Conservation (phyloP, 2,797 vertebrate species). For the Pagetopsis macropterus region DNA sequence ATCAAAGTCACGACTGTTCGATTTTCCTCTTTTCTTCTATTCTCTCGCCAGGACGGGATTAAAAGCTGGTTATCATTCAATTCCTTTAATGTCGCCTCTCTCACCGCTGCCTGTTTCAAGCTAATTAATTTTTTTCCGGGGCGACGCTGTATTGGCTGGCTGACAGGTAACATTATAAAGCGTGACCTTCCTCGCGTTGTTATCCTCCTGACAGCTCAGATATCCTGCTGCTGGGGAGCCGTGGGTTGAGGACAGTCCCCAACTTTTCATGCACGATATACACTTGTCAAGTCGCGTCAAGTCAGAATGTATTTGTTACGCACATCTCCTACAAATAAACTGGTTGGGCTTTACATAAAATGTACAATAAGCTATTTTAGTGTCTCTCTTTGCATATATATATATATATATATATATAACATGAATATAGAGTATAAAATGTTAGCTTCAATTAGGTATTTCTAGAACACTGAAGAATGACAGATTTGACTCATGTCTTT, state of each 20-base stretch:
- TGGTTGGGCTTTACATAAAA: constrained; percentile 2
- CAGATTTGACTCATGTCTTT: constrained; percentile 59
- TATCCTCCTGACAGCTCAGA: constrained; percentile 66
- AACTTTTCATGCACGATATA: constrained; percentile 38
- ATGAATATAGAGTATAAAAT: constrained; percentile 21
- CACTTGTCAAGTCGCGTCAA: constrained; percentile 49
- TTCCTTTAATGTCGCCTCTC: constrained; percentile 77
- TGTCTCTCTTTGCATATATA: constrained; percentile 17
- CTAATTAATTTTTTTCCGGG: constrained; percentile 81
- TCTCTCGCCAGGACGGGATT: constrained; percentile 76
- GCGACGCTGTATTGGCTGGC: constrained; percentile 72
- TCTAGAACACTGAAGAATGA: constrained; percentile 45
- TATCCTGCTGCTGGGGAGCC: constrained; percentile 34
- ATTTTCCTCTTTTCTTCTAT: constrained; percentile 70
- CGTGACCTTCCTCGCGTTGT: constrained; percentile 73
- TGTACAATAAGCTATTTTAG: constrained; percentile 8
- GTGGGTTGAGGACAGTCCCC: constrained; percentile 45
- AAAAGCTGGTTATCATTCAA: constrained; percentile 78
- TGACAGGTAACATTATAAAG: constrained; percentile 84
- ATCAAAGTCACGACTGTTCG: constrained; percentile 75
- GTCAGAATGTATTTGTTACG: constrained; percentile 25
- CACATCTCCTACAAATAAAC: constrained; percentile 24
- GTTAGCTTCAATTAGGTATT: constrained; percentile 39
- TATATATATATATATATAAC: not conserved
- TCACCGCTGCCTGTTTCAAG: constrained; percentile 71